phyloP scores from a whole-genome alignment of 1,140 invertebrate genomes.

The Chymomyza costata region DNA sequence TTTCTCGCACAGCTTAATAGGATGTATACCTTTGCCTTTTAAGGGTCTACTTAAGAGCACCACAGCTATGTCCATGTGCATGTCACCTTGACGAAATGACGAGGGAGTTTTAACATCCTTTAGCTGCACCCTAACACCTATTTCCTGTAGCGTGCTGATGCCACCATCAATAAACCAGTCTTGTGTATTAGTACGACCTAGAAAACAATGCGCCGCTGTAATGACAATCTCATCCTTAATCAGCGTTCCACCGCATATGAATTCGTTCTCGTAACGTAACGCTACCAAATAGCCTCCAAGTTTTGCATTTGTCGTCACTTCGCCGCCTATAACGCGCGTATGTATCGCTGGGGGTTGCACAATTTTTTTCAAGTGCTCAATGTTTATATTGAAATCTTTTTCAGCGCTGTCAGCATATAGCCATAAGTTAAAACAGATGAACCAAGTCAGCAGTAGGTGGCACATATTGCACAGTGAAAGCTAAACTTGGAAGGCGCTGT shows the following conservation, averaged over 20 bases:
- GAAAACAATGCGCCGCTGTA: conserved; percentile 51
- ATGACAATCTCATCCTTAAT: conserved; percentile 33
- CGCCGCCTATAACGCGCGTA: conserved; percentile 45
- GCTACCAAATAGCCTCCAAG: conserved; percentile 48
- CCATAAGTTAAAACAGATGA: too few species aligned
- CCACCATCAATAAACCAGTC: conserved; percentile 25
- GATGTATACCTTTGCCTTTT: conserved; percentile 5
- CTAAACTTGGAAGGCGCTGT: too few species aligned
- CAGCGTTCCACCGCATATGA: conserved; percentile 47
- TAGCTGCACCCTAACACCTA: neutral
- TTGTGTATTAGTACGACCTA: neutral
- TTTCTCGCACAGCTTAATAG: conserved; percentile 11
- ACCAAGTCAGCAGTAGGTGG: too few species aligned
- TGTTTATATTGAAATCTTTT: too few species aligned
- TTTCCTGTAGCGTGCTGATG: conserved; percentile 18
- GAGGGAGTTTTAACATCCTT: conserved; percentile 14
- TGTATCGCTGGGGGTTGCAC: neutral
- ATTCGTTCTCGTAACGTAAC: conserved; percentile 17
- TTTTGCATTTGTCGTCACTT: conserved; percentile 27
- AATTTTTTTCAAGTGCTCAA: conserved; percentile 18
- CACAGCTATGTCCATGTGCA: conserved; percentile 58
- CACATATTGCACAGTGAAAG: too few species aligned
- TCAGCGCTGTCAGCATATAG: too few species aligned
- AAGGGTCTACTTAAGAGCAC: conserved; percentile 11
- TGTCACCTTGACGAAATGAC: neutral